phyloP scores from a whole-genome alignment of 2,113 vertebrate genomes.

The Callipepla californica region DNA sequence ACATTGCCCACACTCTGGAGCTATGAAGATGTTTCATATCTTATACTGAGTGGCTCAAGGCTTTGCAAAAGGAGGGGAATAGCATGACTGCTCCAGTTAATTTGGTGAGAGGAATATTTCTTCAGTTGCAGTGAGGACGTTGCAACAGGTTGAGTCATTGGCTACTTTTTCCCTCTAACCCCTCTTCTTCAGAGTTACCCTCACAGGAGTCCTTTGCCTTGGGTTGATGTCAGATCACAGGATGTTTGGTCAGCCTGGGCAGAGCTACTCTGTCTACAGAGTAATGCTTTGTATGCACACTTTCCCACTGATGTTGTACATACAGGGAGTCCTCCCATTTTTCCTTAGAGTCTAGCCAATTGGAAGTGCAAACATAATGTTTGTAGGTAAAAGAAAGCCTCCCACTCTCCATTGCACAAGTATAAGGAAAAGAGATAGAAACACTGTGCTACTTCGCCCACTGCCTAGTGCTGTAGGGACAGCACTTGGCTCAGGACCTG shows the following conservation, averaged over 20 bases:
- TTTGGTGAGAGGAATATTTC: neutral
- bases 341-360: neutral
- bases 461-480: neutral
- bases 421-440: neutral
- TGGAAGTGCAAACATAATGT: neutral
- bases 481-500: neutral
- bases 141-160: neutral
- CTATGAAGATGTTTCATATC: neutral
- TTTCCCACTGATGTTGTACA: neutral
- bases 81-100: neutral
- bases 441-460: no score
- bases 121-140: neutral
- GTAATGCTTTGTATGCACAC: neutral
- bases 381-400: neutral
- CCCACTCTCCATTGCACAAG: fast-evolving
- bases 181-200: neutral
- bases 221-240: fast-evolving
- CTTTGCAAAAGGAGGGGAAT: neutral
- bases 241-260: neutral
- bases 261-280: neutral
- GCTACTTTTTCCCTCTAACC: neutral
- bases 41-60: neutral
- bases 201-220: neutral
- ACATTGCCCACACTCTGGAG: no score
- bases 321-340: neutral